These are phyloP conservation scores for Gymnosoma rotundatum DNA, from an alignment of 2,888 invertebrate species.

Conservation along the genomic window DNA sequence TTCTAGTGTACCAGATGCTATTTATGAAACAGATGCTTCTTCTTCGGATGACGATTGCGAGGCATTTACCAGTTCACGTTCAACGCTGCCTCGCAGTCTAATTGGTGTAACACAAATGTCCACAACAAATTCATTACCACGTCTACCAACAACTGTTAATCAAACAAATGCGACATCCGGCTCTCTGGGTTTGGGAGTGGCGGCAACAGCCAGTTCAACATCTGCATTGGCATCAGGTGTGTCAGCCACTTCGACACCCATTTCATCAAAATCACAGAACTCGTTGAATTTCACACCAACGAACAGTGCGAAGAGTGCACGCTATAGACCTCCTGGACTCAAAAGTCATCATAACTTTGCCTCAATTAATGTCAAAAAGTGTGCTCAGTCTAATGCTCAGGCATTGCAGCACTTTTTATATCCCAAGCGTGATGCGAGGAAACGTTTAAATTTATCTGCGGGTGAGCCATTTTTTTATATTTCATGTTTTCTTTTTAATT, in stretches of 20 bases:
- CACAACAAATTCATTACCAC: conserved; percentile 89
- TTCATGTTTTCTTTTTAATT: conserved; percentile 43
- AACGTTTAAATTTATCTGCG: conserved; percentile 82
- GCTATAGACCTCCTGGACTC: conserved; percentile 91
- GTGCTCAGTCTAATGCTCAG: conserved; percentile 54
- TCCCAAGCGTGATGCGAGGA: conserved; percentile 84
- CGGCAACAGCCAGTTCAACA: conserved; percentile 67
- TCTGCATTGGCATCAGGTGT: conserved; percentile 61
- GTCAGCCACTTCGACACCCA: conserved; percentile 80
- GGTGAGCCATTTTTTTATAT: conserved; percentile 83
- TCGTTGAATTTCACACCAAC: conserved; percentile 79
- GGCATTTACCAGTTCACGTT: conserved; percentile 83
- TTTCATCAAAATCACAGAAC: conserved; percentile 86
- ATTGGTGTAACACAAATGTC: conserved; percentile 84
- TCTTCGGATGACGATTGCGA: conserved; percentile 78
- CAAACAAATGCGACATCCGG: conserved; percentile 75
- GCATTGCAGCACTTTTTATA: conserved; percentile 87
- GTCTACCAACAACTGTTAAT: conserved; percentile 84
- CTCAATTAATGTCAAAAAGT: conserved; percentile 53
- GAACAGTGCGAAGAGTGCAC: conserved; percentile 90
- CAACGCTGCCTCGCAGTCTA: conserved; percentile 86
- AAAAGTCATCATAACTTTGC: conserved; percentile 60
- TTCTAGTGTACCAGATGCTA: conserved; percentile 84
- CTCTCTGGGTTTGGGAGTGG: conserved; percentile 81
- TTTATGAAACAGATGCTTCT: conserved; percentile 77